Percentiles rank a stretch among this genome's conserved stretches.
These are phyloP conservation scores for Casuarius casuarius DNA, from an alignment of 2,113 vertebrate species.

Conservation along the genomic window DNA sequence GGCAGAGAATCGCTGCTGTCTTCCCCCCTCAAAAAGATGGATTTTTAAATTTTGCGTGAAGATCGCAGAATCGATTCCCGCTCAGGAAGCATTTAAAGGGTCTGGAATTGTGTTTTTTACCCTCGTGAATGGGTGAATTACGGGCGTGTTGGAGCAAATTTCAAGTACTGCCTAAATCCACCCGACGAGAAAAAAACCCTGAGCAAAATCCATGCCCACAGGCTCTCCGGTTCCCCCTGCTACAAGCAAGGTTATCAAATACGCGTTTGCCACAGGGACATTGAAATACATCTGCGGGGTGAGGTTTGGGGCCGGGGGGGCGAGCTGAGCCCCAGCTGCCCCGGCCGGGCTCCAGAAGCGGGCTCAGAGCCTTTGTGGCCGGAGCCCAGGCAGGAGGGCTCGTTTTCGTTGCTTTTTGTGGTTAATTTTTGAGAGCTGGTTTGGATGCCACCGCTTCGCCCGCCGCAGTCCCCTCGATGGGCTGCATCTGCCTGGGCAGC, in stretches of 20 bases:
- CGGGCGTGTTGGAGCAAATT: neutral
- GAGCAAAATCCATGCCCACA: rapidly evolving
- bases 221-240: rapidly evolving
- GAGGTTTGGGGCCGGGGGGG: neutral
- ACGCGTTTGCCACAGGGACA: rapidly evolving
- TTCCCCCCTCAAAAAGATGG: rapidly evolving
- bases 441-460: neutral
- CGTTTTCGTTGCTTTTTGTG: neutral
- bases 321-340: rapidly evolving
- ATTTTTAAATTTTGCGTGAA: neutral
- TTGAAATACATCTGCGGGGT: rapidly evolving
- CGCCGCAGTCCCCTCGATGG: too few species aligned
- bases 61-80: neutral
- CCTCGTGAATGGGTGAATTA: neutral
- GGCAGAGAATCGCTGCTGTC: neutral
- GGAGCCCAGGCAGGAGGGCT: neutral
- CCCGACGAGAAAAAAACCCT: neutral
- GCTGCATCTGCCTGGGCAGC: neutral
- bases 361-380: too few species aligned
- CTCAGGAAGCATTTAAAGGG: neutral
- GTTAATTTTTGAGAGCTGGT: neutral
- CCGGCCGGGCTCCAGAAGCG: neutral
- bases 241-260: rapidly evolving
- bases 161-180: neutral
- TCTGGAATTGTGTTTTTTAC: too few species aligned